phyloP scores from a whole-genome alignment of 2,113 vertebrate genomes.

The Pyxicephalus adspersus region DNA sequence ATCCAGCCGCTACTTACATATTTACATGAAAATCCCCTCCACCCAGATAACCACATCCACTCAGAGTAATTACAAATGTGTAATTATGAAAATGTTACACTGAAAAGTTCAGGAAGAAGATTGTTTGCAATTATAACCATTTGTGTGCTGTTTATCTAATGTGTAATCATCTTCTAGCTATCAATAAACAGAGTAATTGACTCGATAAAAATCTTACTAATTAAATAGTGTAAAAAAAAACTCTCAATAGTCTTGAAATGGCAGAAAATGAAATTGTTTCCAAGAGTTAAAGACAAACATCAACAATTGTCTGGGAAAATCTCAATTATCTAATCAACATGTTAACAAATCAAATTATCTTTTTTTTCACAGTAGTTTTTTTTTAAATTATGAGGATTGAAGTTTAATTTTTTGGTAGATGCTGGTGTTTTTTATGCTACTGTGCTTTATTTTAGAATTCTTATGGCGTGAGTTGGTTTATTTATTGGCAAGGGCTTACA shows the following conservation, averaged over 20 bases:
- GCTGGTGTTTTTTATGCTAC: no score
- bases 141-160: slow-evolving; percentile 20
- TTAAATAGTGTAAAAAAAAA: not conserved
- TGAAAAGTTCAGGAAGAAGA: slow-evolving; percentile 7
- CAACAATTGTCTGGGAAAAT: slow-evolving; percentile 61
- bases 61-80: slow-evolving; percentile 9
- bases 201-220: slow-evolving; percentile 1
- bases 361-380: no score
- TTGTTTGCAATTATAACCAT: slow-evolving; percentile 27
- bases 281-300: slow-evolving; percentile 62
- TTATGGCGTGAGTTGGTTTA: no score
- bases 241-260: not conserved
- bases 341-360: slow-evolving; percentile 65
- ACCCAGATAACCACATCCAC: not conserved
- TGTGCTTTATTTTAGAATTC: no score
- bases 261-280: not conserved
- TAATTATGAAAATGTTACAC: slow-evolving; percentile 32
- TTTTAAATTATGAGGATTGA: no score
- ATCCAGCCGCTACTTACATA: no score
- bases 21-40: no score
- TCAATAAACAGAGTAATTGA: slow-evolving; percentile 42
- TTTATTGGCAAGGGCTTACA: no score
- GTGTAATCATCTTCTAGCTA: slow-evolving; percentile 1
- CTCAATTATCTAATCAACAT: slow-evolving; percentile 60
- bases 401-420: no score